A percentile compares a stretch with the other conserved stretches of the same genome.
These are phyloP conservation scores for Numida meleagris DNA, from an alignment of 2,113 vertebrate genomes.

Conservation along the genomic window DNA sequence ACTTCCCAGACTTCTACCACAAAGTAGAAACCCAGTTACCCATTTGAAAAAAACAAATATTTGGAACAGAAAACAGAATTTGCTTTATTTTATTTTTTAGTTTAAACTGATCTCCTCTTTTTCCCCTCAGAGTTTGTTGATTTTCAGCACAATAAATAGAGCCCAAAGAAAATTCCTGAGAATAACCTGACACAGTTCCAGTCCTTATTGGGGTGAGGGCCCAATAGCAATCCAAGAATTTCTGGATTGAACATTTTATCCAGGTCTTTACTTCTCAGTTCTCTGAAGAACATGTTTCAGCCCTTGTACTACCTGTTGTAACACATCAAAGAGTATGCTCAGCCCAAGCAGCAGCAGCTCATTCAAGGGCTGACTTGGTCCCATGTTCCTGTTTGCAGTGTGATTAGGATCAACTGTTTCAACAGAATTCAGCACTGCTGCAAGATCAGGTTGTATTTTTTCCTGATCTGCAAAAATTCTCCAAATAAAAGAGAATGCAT, in stretches of 20 bases:
- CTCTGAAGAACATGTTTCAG: neutral
- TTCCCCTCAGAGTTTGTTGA: neutral
- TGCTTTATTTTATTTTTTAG: neutral
- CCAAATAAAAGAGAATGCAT: neutral
- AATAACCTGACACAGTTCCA: neutral
- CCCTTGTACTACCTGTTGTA: fast-evolving
- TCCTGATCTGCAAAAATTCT: neutral
- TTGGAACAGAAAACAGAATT: neutral
- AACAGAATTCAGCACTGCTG: neutral
- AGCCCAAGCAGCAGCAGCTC: neutral
- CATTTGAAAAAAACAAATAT: neutral
- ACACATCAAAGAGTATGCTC: neutral
- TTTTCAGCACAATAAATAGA: neutral
- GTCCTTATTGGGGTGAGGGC: neutral
- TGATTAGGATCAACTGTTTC: neutral
- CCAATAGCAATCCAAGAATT: neutral
- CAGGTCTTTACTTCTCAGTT: neutral
- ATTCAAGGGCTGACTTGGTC: neutral
- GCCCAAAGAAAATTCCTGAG: neutral
- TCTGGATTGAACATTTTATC: neutral
- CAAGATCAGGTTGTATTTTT: neutral
- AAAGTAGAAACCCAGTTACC: neutral
- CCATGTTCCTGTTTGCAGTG: neutral
- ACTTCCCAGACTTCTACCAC: neutral
- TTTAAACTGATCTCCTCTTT: neutral